Conservation (phyloP, 2,888 invertebrate species). For the Hypolimnas misippus region DNA sequence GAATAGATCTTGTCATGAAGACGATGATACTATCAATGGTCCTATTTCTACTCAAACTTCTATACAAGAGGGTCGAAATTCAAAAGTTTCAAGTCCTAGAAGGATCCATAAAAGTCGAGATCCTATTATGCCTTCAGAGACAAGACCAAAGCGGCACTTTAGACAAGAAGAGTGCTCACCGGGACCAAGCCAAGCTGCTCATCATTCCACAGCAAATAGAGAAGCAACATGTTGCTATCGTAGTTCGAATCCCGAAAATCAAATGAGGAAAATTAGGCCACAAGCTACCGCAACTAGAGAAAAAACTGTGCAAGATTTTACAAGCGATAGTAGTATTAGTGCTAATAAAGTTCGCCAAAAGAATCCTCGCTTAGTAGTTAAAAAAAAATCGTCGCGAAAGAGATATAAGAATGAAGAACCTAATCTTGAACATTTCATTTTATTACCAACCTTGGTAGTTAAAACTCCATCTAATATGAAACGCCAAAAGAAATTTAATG, state of each 20-base stretch:
- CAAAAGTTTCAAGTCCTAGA: conserved; percentile 52
- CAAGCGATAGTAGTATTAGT: conserved; percentile 59
- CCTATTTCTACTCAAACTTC: conserved; percentile 58
- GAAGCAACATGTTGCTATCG: conserved; percentile 70
- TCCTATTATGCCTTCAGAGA: conserved; percentile 51
- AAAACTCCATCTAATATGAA: conserved; percentile 75
- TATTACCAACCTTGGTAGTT: conserved; percentile 73
- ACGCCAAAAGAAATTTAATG: conserved; percentile 75
- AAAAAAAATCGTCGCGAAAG: conserved; percentile 62
- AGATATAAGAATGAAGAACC: conserved; percentile 61
- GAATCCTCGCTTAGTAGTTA: conserved; percentile 64
- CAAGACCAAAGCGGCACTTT: conserved; percentile 49
- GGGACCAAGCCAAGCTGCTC: conserved; percentile 64
- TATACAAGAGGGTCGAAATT: conserved; percentile 50
- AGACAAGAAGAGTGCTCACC: conserved; percentile 61
- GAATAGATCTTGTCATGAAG: conserved; percentile 59
- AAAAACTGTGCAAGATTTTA: conserved; percentile 45
- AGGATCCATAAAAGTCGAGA: conserved; percentile 62
- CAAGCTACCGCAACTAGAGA: background rate
- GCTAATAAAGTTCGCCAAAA: conserved; percentile 50
- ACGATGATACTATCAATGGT: conserved; percentile 55
- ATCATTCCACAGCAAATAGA: conserved; percentile 51
- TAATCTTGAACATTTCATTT: conserved; percentile 71
- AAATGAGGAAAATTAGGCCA: conserved; percentile 41
- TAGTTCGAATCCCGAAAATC: conserved; percentile 53